These are phyloP conservation scores for rabbit (Oryctolagus cuniculus) DNA, from an alignment of 2,113 vertebrate species.

Conservation along the genomic window DNA sequence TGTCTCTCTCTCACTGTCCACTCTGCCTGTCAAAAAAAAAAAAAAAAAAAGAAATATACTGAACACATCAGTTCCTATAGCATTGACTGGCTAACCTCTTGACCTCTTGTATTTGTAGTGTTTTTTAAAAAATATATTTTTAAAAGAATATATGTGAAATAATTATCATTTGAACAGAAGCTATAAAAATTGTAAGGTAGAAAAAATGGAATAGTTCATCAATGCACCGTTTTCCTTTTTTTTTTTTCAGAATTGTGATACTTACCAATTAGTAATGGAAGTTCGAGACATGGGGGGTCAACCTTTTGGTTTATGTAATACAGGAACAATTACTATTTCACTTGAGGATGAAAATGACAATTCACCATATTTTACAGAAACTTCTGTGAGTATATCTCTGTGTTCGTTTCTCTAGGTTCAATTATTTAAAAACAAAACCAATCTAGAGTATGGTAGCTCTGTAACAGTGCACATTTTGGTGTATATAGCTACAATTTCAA, in stretches of 20 bases:
- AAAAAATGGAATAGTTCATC: background rate
- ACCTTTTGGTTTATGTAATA: slow-evolving; percentile 86
- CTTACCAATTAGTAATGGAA: slow-evolving; percentile 86
- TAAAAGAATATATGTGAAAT: background rate
- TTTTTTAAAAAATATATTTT: background rate
- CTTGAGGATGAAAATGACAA: slow-evolving; percentile 93
- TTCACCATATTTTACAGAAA: slow-evolving; percentile 88
- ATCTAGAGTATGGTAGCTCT: background rate
- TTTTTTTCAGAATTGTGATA: slow-evolving; percentile 86
- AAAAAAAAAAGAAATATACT: slow-evolving; percentile 23
- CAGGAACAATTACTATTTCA: slow-evolving; percentile 88
- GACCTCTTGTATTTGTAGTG: background rate
- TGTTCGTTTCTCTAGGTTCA: background rate
- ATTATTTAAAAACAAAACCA: background rate
- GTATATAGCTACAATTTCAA: background rate
- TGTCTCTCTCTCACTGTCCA: too few species aligned
- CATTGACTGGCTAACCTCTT: background rate
- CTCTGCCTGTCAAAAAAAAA: too few species aligned
- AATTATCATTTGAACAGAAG: background rate
- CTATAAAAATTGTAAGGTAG: background rate
- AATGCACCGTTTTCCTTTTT: background rate
- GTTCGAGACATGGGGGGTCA: slow-evolving; percentile 91
- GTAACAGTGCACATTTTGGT: background rate
- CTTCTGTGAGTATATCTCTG: slow-evolving; percentile 88
- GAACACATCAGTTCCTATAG: background rate